phyloP scores from a whole-genome alignment of 2,797 vertebrate species.

The Liasis olivaceus region DNA sequence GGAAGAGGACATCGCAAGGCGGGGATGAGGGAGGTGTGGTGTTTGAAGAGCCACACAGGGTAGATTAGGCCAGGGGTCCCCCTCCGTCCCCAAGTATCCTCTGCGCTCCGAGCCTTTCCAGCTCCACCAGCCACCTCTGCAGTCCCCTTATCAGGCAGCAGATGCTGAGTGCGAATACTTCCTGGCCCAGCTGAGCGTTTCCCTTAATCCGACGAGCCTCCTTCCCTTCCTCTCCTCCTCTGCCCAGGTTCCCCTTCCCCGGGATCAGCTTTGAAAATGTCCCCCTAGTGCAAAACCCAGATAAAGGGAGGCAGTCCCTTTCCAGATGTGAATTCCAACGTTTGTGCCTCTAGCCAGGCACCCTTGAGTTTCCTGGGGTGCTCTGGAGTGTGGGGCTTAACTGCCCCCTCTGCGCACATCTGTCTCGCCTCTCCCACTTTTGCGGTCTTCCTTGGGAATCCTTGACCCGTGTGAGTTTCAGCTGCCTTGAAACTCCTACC shows the following conservation, averaged over 20 bases:
- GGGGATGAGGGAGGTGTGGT: not conserved
- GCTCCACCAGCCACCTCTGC: constrained; percentile 14
- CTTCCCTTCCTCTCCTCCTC: not conserved
- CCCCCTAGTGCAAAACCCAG: not conserved
- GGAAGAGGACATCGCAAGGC: too few species aligned
- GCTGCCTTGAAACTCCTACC: constrained; percentile 42
- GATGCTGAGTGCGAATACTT: not conserved
- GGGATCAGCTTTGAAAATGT: not conserved
- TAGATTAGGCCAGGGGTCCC: not conserved
- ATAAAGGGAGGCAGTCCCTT: too few species aligned
- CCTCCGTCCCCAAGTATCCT: not conserved
- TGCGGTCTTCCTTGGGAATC: constrained; percentile 38
- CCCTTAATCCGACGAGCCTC: too few species aligned
- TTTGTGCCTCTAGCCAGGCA: not conserved
- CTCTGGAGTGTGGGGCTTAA: not conserved
- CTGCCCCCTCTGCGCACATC: not conserved
- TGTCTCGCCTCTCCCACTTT: constrained; percentile 26
- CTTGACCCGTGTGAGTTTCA: constrained; percentile 24
- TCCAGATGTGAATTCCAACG: not conserved
- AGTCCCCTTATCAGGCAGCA: not conserved
- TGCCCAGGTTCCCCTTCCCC: not conserved
- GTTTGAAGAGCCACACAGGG: constrained; percentile 28
- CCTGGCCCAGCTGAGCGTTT: too few species aligned
- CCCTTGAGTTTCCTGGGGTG: not conserved
- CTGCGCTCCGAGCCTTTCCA: not conserved